Conservation (phyloP, 53 echinoderm and acorn worm species). For the Henricia sp. region DNA sequence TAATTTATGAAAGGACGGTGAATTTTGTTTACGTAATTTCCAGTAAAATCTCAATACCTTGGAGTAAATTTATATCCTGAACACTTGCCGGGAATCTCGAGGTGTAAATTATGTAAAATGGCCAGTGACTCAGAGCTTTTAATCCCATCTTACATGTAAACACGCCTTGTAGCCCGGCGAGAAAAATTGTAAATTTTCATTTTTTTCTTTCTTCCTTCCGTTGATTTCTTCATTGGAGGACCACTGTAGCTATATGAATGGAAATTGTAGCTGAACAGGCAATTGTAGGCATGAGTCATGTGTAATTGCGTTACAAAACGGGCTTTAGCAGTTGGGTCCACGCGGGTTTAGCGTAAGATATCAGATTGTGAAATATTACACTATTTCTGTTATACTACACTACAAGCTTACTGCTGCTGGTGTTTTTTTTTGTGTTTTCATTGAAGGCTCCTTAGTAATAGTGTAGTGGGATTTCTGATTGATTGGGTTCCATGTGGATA, state of each 20-base stretch:
- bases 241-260: slow-evolving; percentile 2
- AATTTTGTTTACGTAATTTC: too few relatives aligned
- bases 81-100: too few relatives aligned
- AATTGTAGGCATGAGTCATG: slow-evolving; percentile 44
- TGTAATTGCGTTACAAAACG: slow-evolving; percentile 45
- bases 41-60: too few relatives aligned
- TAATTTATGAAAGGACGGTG: too few relatives aligned
- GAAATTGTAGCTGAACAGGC: slow-evolving; percentile 46
- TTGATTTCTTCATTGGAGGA: slow-evolving; percentile 4
- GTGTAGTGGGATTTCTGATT: background rate
- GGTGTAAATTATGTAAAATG: slow-evolving; percentile 42
- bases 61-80: too few relatives aligned
- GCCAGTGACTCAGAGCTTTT: slow-evolving; percentile 23
- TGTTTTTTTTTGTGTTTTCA: background rate
- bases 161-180: background rate
- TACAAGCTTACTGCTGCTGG: too few relatives aligned
- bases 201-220: background rate
- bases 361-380: slow-evolving; percentile 48
- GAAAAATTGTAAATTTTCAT: background rate
- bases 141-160: background rate
- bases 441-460: background rate
- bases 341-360: background rate
- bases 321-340: background rate
- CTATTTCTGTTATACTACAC: too few relatives aligned
- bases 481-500: slow-evolving; percentile 2